Evolutionary conservation across 2,797 vertebrate species (phyloP), one percentile per base, ranked within the genome.

Genomic region (Sphaeramia orbicularis): DNA sequence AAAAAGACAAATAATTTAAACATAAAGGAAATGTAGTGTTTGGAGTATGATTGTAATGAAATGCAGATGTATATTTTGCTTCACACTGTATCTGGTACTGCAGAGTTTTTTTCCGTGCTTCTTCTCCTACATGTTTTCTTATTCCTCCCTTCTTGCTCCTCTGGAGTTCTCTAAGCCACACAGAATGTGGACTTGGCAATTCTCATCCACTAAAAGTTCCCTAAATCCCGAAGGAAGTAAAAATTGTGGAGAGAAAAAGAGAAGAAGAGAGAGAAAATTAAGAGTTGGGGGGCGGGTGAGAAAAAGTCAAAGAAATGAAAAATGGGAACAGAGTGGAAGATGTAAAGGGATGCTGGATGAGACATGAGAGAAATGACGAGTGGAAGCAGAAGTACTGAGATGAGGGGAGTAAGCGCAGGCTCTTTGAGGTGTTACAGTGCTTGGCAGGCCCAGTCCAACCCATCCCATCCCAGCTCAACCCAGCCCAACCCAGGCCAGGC

Each of bases 1-100:
- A 89, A 92, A 92, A 89, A 86, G 91, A 93, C 92, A 93, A 93
- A 94, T 91, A 92, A 92, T 91, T 93, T 89, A 90, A 93, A 94
- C 89, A 93, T 92, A 91, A 94, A 91, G 89, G 85, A 93, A 92
- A 93, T 91, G 87, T 89, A 89, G 83, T 92, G 90, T 92, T 91
- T 92, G 85, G 76, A 85, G 86, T 88, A 90, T 92, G 91, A 93
- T 92, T 92, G 83, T 93, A 93, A 94, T 94, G 84, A 87, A 92
- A 86, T 79, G 63, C 93, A 94, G 91, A 93, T 94, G 92, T 88
- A 90, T 88, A 91, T 91, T 91, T 93, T 76, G 63, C 82, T 91
- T 90, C 87, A 88, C 84, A 88, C 76, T 81, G 71, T 86, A 84
- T 86, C 78, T 88, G 76, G 80, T 75, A 51, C 55, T 71, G 71